Percentiles rank a stretch among this genome's conserved stretches.
These are phyloP conservation scores for Bacillus rossius DNA, from an alignment of 1,140 invertebrate species.

Conservation along the genomic window DNA sequence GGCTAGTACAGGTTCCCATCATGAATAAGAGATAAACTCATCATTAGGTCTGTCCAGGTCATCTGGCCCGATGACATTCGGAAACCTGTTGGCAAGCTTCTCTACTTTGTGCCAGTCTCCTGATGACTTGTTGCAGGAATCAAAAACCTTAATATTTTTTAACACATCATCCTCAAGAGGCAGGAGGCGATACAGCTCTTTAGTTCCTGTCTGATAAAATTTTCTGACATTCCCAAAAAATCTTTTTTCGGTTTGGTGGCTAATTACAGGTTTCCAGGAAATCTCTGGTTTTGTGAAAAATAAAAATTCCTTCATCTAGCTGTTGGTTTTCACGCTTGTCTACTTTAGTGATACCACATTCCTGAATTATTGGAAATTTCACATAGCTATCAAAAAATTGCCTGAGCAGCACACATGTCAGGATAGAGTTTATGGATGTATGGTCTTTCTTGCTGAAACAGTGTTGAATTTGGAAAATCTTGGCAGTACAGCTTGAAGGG, in stretches of 20 bases:
- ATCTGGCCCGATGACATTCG: neutral
- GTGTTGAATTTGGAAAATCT: neutral
- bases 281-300: neutral
- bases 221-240: neutral
- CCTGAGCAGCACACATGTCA: neutral
- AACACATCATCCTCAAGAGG: neutral
- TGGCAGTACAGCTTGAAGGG: neutral
- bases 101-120: neutral
- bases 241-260: neutral
- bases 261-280: neutral
- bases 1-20: neutral
- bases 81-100: neutral
- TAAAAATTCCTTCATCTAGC: neutral
- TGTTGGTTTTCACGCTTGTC: neutral
- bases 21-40: neutral
- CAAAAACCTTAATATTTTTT: neutral
- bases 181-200: neutral
- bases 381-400: neutral
- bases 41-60: neutral
- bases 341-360: neutral
- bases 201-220: neutral
- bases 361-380: neutral
- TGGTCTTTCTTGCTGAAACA: neutral
- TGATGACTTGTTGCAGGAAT: neutral
- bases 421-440: neutral